Conservation (phyloP, 2,113 vertebrate species). For the Dicerorhinus sumatrensis region DNA sequence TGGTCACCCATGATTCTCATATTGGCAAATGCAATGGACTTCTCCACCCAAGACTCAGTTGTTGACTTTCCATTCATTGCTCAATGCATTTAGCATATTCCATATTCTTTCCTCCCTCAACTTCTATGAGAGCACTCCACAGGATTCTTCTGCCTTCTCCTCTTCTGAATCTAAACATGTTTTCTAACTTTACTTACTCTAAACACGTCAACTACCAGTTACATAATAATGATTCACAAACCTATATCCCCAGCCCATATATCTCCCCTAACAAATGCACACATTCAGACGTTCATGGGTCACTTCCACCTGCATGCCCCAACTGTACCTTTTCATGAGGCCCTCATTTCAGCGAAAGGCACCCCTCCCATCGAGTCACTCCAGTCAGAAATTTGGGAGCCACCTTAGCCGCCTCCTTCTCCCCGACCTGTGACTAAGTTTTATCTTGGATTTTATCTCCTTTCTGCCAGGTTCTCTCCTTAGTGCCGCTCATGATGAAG, state of each 20-base stretch:
- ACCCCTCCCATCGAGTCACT: background rate
- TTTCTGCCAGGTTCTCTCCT: conserved; percentile 31
- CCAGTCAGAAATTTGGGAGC: background rate
- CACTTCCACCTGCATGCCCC: background rate
- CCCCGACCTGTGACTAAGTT: background rate
- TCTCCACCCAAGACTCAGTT: background rate
- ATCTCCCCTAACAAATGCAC: background rate
- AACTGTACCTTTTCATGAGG: background rate
- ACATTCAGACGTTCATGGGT: background rate
- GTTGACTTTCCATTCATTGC: background rate
- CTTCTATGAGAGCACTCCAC: background rate
- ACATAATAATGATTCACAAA: background rate
- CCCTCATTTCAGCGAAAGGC: background rate
- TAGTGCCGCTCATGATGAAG: background rate
- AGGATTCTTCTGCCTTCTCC: background rate
- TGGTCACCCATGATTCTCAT: background rate
- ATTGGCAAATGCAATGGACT: background rate
- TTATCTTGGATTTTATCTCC: background rate
- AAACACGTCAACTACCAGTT: background rate
- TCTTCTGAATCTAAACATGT: conserved; percentile 32
- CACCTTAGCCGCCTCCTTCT: background rate
- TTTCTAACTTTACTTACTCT: background rate
- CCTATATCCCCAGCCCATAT: background rate
- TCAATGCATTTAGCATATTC: background rate
- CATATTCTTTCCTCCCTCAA: background rate